Conservation (phyloP, 2,113 vertebrate genomes). For the Nothoprocta pentlandii region DNA sequence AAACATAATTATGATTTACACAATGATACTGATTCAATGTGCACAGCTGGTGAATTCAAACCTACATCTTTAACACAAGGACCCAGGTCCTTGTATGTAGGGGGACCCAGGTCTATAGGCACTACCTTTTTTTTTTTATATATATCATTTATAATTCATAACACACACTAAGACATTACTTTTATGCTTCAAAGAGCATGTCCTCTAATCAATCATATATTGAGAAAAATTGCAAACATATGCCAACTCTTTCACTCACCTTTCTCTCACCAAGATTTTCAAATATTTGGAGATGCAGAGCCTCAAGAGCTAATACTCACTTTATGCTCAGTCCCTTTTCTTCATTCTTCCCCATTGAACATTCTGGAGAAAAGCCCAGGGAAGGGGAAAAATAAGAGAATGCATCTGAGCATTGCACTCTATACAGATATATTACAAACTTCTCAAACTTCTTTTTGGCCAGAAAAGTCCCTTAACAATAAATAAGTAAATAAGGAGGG, state of each 20-base stretch:
- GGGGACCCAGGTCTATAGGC: neutral
- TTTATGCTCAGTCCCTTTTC: neutral
- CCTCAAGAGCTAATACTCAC: neutral
- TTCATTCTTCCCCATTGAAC: neutral
- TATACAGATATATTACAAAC: neutral
- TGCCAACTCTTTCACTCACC: neutral
- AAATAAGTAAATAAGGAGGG: neutral
- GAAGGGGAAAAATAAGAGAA: neutral
- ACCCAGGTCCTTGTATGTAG: no score
- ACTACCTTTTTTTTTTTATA: neutral
- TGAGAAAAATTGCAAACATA: neutral
- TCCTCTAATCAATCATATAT: neutral
- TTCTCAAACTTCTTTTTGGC: neutral
- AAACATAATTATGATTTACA: neutral
- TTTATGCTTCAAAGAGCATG: fast-evolving
- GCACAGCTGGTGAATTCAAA: neutral
- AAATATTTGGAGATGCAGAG: neutral
- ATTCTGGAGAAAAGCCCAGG: neutral
- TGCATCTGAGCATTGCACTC: neutral
- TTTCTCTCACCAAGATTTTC: neutral
- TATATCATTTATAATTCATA: neutral
- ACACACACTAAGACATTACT: neutral
- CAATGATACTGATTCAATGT: neutral
- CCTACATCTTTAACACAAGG: neutral
- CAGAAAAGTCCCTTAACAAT: neutral